These are phyloP conservation scores for Morpho helenor DNA, from an alignment of 2,888 invertebrate species.

Conservation along the genomic window DNA sequence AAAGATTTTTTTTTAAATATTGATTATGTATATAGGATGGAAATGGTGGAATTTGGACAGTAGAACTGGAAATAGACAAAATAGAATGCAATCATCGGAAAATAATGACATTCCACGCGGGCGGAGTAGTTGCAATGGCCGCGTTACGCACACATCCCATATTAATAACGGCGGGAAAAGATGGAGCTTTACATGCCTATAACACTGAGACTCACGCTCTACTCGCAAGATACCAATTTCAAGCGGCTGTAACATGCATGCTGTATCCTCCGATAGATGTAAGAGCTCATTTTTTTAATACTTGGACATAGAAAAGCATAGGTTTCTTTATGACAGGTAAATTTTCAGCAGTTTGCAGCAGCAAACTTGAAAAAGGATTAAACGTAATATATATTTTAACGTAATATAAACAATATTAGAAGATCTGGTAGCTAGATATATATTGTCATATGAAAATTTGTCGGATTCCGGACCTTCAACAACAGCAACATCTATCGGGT, in stretches of 20 bases:
- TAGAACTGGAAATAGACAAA: conserved; percentile 68
- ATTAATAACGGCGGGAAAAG: conserved; percentile 85
- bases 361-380: too few relatives aligned
- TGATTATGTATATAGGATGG: conserved; percentile 81
- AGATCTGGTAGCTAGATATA: too few relatives aligned
- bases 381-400: too few relatives aligned
- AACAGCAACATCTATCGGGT: too few relatives aligned
- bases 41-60: conserved; percentile 85
- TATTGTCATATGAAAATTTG: too few relatives aligned
- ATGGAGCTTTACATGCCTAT: conserved; percentile 86
- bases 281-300: conserved; percentile 40
- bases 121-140: conserved; percentile 84
- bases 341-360: too few relatives aligned
- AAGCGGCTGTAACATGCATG: conserved; percentile 75
- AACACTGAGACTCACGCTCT: conserved; percentile 81
- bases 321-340: too few relatives aligned
- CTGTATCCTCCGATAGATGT: conserved; percentile 86
- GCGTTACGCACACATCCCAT: conserved; percentile 84
- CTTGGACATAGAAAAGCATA: conserved; percentile 64
- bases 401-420: too few relatives aligned
- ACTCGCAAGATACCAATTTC: conserved; percentile 78
- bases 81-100: conserved; percentile 58
- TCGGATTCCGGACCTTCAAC: too few relatives aligned
- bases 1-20: too few relatives aligned
- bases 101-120: conserved; percentile 86